phyloP scores from a whole-genome alignment of 2,888 invertebrate species.

The Melieria crassipennis region DNA sequence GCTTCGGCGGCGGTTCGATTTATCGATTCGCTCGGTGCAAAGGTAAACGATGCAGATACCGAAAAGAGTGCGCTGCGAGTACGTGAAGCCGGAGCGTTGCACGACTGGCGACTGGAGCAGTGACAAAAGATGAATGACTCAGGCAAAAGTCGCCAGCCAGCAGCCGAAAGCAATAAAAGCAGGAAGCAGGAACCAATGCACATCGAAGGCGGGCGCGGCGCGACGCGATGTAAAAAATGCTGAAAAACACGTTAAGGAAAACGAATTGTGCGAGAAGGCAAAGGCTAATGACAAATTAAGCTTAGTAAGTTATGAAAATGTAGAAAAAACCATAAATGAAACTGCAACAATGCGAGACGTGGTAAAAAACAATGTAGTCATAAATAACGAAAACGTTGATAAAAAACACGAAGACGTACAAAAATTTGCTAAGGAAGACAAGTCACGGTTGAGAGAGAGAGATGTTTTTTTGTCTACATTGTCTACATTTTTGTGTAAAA shows the following conservation, averaged over 20 bases:
- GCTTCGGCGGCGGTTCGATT: neutral
- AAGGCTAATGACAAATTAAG: slow-evolving; percentile 6
- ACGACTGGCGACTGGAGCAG: neutral
- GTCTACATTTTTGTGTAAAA: no score
- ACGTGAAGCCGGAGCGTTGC: no score
- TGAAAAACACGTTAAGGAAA: neutral
- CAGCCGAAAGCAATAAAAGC: neutral
- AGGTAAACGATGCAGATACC: neutral
- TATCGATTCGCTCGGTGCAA: neutral
- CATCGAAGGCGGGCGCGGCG: neutral
- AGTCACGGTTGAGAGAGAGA: no score
- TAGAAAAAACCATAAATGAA: neutral
- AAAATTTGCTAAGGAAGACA: no score
- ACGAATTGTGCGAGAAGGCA: neutral
- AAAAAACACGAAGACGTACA: no score
- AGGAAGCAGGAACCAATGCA: neutral
- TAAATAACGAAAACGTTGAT: no score
- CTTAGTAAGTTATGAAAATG: neutral
- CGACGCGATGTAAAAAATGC: neutral
- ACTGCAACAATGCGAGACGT: neutral
- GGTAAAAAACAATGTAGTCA: neutral
- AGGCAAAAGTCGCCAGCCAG: slow-evolving; percentile 1
- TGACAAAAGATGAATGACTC: neutral
- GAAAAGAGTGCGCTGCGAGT: neutral
- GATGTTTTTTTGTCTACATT: no score